Conservation (phyloP, 2,888 invertebrate genomes). For the Microctonus brassicae region DNA sequence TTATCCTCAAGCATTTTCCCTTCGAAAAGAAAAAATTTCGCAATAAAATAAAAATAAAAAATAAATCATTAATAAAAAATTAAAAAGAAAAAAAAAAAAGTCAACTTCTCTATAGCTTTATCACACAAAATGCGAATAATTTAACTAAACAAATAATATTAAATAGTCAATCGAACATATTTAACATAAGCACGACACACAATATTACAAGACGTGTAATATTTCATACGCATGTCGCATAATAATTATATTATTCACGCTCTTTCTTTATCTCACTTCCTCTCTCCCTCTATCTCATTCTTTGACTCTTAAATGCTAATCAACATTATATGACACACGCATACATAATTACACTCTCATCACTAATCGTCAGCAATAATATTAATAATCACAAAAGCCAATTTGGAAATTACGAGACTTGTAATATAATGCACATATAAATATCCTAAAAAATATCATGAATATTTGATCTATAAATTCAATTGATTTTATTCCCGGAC, state of each 20-base stretch:
- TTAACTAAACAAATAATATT: no score
- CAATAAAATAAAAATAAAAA: no score
- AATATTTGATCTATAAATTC: background rate
- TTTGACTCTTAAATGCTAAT: constrained; percentile 29
- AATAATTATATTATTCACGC: constrained; percentile 42
- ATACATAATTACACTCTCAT: constrained; percentile 31
- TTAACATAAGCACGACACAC: no score
- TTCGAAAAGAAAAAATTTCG: constrained; percentile 4
- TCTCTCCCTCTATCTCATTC: constrained; percentile 17
- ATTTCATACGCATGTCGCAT: constrained; percentile 44
- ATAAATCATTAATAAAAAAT: no score
- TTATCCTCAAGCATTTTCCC: background rate
- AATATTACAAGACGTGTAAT: constrained; percentile 32
- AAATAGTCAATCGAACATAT: no score
- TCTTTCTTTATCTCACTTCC: constrained; percentile 13
- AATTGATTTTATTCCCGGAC: background rate
- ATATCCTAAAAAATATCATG: background rate
- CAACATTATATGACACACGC: constrained; percentile 32
- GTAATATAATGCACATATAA: constrained; percentile 19
- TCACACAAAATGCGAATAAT: constrained; percentile 38
- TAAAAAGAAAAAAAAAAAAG: background rate
- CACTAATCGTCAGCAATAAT: constrained; percentile 7
- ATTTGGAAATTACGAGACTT: constrained; percentile 12
- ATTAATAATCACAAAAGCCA: constrained; percentile 28
- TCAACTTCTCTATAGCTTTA: constrained; percentile 27